Conservation (phyloP, 1,140 invertebrate species). For the Periplaneta americana region DNA sequence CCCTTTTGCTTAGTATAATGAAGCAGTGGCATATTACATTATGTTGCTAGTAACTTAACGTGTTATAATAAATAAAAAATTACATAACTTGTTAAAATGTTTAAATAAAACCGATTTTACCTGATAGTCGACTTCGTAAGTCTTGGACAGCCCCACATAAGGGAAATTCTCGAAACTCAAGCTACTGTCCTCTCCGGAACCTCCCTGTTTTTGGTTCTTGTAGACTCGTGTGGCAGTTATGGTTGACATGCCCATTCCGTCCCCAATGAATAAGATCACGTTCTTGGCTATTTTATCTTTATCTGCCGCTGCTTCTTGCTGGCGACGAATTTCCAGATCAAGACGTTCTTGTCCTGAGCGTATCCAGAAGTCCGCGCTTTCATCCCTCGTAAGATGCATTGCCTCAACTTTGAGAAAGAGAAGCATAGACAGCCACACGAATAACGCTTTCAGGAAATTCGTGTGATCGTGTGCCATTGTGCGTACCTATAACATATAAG, state of each 20-base stretch:
- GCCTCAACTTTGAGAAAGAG: not conserved
- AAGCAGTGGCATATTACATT: too few species aligned
- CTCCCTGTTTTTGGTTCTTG: constrained; percentile 36
- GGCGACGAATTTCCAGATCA: constrained; percentile 8
- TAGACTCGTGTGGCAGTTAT: constrained; percentile 79
- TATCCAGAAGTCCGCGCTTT: constrained; percentile 39
- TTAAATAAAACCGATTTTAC: too few species aligned
- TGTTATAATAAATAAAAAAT: too few species aligned
- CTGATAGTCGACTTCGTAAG: not conserved
- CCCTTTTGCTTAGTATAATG: too few species aligned
- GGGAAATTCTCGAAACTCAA: constrained; percentile 80
- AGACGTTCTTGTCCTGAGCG: constrained; percentile 37
- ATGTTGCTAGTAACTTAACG: too few species aligned
- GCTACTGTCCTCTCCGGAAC: constrained; percentile 55
- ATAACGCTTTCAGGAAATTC: too few species aligned
- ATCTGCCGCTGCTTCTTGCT: constrained; percentile 35
- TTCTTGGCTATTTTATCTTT: constrained; percentile 73
- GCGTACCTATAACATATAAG: too few species aligned
- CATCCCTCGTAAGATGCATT: not conserved
- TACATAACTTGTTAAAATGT: too few species aligned
- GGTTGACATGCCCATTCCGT: constrained; percentile 90
- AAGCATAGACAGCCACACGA: too few species aligned
- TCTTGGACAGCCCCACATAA: constrained; percentile 77
- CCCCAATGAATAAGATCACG: constrained; percentile 86
- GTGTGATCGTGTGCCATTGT: too few species aligned